These are phyloP conservation scores for Pristionchus pacificus DNA, from an alignment of 1,140 invertebrate genomes.

Conservation along the genomic window DNA sequence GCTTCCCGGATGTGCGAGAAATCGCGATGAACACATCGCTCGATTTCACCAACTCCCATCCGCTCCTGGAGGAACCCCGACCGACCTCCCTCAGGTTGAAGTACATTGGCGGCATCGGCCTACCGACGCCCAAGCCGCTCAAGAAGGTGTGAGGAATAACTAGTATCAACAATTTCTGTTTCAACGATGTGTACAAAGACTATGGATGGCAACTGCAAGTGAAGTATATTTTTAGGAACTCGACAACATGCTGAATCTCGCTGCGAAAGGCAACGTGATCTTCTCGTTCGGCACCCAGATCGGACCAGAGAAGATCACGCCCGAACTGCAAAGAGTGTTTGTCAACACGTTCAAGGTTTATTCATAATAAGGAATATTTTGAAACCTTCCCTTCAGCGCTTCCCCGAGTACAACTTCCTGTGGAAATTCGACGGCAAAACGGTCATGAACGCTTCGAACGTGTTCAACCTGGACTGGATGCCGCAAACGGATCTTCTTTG, in stretches of 20 bases:
- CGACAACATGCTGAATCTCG: slow-evolving; percentile 4
- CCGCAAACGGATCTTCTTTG: slow-evolving; percentile 28
- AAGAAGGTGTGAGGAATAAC: neutral
- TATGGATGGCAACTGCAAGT: neutral
- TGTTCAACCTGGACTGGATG: slow-evolving; percentile 22
- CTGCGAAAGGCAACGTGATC: slow-evolving; percentile 19
- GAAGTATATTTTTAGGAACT: slow-evolving; percentile 9
- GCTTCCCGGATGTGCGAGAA: slow-evolving; percentile 1
- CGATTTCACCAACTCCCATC: slow-evolving; percentile 25
- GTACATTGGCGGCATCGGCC: slow-evolving; percentile 30
- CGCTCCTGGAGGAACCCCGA: slow-evolving; percentile 20
- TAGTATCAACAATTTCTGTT: too few species aligned
- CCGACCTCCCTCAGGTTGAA: slow-evolving; percentile 16
- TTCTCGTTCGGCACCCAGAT: slow-evolving; percentile 25
- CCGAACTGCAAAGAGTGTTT: neutral
- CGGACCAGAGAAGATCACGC: neutral
- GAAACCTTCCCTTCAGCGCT: neutral
- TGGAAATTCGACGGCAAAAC: slow-evolving; percentile 15
- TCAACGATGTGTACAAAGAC: too few species aligned
- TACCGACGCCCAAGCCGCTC: slow-evolving; percentile 16
- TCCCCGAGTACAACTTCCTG: slow-evolving; percentile 18
- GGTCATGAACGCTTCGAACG: slow-evolving; percentile 19
- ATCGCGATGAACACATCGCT: slow-evolving; percentile 10
- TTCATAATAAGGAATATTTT: neutral
- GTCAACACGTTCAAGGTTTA: neutral